Conservation (phyloP, 2,113 vertebrate genomes). For the Sula dactylatra region DNA sequence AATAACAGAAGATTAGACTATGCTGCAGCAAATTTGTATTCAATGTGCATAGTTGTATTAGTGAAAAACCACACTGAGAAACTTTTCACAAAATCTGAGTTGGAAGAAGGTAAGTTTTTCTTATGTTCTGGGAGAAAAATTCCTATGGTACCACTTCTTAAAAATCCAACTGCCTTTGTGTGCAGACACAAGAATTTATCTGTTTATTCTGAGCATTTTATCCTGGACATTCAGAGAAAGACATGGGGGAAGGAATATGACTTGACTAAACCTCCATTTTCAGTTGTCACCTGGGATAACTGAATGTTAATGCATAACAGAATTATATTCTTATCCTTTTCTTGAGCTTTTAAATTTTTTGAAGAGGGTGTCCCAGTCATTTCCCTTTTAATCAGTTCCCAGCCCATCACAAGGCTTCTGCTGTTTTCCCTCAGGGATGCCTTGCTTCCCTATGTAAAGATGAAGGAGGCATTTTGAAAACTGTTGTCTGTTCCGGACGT, state of each 20-base stretch:
- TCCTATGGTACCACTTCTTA: background rate
- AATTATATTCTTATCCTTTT: background rate
- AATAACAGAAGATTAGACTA: background rate
- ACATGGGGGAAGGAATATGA: background rate
- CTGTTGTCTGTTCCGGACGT: fast-evolving
- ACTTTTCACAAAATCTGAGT: background rate
- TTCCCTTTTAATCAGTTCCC: background rate
- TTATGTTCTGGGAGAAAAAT: background rate
- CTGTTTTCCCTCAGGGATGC: background rate
- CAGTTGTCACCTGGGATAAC: background rate
- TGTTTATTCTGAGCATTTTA: background rate
- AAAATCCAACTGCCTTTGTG: background rate
- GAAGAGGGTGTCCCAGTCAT: background rate
- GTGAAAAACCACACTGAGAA: background rate
- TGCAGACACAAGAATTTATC: background rate
- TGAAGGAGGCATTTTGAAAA: background rate
- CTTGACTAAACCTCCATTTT: background rate
- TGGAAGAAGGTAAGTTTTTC: background rate
- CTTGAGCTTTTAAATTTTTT: background rate
- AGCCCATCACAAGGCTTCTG: background rate
- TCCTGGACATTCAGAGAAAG: background rate
- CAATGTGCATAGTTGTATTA: background rate
- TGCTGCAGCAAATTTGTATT: background rate
- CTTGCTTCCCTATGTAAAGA: background rate
- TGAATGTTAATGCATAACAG: background rate